Evolutionary conservation across 1,140 invertebrate genomes (phyloP).

Genomic region (Trinorchestia longiramus): DNA sequence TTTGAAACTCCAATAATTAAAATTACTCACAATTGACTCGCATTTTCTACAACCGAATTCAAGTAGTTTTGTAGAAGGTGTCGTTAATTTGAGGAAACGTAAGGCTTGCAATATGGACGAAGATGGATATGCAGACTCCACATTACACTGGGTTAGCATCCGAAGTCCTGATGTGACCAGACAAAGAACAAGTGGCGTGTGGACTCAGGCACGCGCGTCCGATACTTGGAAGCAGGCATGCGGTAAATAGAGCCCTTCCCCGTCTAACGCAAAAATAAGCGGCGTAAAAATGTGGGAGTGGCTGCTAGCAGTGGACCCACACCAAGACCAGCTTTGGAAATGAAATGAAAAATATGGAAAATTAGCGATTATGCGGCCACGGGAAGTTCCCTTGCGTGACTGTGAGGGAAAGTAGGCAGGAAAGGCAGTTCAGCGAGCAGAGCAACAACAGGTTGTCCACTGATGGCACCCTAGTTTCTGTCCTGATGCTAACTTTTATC

Average conservation of each 20-base stretch:
- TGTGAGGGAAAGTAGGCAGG: constrained; percentile 48
- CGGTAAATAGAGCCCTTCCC: not conserved
- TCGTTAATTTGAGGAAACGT: not conserved
- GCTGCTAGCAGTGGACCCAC: not conserved
- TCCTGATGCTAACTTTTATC: not conserved
- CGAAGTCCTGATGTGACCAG: not conserved
- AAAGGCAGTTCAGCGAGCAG: not conserved
- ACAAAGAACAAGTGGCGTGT: not conserved
- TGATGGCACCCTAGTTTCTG: not conserved
- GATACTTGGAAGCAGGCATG: not conserved
- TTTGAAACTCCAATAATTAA: no score
- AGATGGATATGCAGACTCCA: not conserved
- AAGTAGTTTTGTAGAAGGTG: not conserved
- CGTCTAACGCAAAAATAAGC: not conserved
- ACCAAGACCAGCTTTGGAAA: not conserved
- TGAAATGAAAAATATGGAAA: constrained; percentile 33
- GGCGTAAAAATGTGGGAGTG: not conserved
- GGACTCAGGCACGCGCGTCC: not conserved
- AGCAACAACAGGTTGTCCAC: not conserved
- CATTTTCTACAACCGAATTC: not conserved
- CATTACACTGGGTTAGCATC: not conserved
- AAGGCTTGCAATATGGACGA: not conserved
- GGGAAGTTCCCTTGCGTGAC: constrained; percentile 38
- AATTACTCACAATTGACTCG: no score
- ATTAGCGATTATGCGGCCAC: not conserved